Base-by-base conservation (phyloP, 2,888 invertebrate genomes). In the Saturnia japonica region DNA sequence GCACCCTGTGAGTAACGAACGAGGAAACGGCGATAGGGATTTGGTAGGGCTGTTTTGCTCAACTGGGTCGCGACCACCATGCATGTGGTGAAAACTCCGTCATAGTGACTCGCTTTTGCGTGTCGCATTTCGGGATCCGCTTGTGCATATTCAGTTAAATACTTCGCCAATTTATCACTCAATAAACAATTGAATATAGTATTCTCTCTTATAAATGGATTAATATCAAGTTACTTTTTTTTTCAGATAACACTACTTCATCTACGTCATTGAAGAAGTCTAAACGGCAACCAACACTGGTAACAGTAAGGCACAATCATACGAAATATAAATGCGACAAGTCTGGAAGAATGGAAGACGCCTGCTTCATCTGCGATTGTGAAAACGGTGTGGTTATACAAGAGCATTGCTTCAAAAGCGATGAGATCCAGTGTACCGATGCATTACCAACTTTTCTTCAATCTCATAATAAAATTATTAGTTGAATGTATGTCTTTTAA, bases 291-390 rank as follows among this genome's bases (percentile, higher is more conserved):
- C 14, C 71, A 60, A 66, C 69, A 9, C 72, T 74, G 8, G 68
- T 75, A 8, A 70, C 68, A 51, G 11, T 75, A 0, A 69, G 25
- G 0, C 84, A 86, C 60, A 73, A 78, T 1, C 90, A 89, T 69
- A 91, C 91, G 0, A 78, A 72, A 9, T 86, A 88, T 71, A 74
- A 71, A 7, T 91, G 91, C 72, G 73, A 76, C 0, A 74, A 75
- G 9, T 72, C 82, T 0, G 91, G 89, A 0, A 79, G 74, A 1
- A 43, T 89, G 0, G 74, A 75, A 54, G 90, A 92, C 57, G 78
- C 79, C 0, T 93, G 93, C 72, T 91, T 79, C 72, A 78, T 89
- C 9, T 93, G 92, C 69, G 84, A 89, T n/a, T 92, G 92, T 70
- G 82, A 83, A 19, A 74, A 82, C 0, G 72, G 74, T 0, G 72